Evolutionary conservation across 2,797 vertebrate species (phyloP), one percentile per base, ranked within the genome.

Genomic region (Pseudochaenichthys georgianus): DNA sequence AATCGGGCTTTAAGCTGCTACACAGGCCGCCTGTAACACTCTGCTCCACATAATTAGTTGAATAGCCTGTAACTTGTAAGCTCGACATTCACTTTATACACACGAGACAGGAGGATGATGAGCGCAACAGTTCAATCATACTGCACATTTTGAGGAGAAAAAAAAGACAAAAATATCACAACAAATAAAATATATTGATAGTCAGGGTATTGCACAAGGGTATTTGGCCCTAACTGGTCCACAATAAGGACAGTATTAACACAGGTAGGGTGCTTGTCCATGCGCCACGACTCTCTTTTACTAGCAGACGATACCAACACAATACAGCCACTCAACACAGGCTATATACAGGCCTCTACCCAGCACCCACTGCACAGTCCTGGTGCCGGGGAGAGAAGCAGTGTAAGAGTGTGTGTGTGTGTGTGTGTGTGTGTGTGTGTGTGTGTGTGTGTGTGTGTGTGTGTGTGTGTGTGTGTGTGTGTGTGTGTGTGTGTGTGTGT

Each of bases 171-270:
- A 74, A 41, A 46, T 28, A 67, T 68, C 70, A 87, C 73, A 74
- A 90, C 61, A 77, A 84, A 89, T 83, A 87, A 87, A 88, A 88
- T 88, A 91, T 83, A 86, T 87, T 86, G 80, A 90, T 90, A 88
- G 79, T 92, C 88, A 83, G 83, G 85, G 85, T 93, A 93, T 93
- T 93, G 92, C 93, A 94, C 93, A 89, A 90, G 85, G 90, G 87
- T 82, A 82, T 88, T 92, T 89, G 91, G 88, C 91, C 92, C 88
- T 86, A 89, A 89, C 83, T 86, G 88, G 90, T 93, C 91, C 90
- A 91, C 83, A 52, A 89, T 86, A 69, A 90, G 86, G 87, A 91
- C 89, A 92, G 83, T 87, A 89, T 87, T 83, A 91, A 91, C 88
- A 93, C 89, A 88, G 80, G 78, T 88, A 90, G 87, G 89, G 88